Percentiles rank a stretch among this genome's conserved stretches.
Evolutionary conservation across 2,888 invertebrate genomes (phyloP).

Genomic region (Brenthis ino): DNA sequence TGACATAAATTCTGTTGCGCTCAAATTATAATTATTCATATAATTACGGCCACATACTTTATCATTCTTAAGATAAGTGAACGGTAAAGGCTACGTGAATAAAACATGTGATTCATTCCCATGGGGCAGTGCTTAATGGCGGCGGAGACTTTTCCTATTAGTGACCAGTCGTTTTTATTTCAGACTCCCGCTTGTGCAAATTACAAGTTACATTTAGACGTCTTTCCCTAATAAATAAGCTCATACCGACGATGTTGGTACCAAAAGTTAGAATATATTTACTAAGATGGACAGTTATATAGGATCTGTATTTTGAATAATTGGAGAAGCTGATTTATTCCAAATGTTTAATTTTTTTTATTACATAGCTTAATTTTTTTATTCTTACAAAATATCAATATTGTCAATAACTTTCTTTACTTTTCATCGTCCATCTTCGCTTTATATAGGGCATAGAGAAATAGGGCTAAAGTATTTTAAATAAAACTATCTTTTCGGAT

Average conservation of each 20-base stretch:
- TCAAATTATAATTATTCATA: background rate
- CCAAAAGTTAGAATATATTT: background rate
- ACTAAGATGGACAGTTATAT: no score
- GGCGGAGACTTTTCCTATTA: conserved; percentile 62
- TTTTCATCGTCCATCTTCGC: no score
- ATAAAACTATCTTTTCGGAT: no score
- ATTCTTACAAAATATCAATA: no score
- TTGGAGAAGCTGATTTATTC: no score
- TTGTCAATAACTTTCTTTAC: no score
- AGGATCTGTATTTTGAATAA: no score
- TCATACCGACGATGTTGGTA: background rate
- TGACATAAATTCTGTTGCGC: no score
- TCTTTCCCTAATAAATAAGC: conserved; percentile 22
- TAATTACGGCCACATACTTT: background rate
- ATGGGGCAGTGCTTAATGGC: conserved; percentile 49
- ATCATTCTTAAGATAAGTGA: conserved; percentile 13
- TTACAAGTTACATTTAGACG: conserved; percentile 30
- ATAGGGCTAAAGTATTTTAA: no score
- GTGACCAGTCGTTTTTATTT: conserved; percentile 40
- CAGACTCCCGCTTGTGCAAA: conserved; percentile 26
- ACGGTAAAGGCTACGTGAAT: conserved; percentile 49
- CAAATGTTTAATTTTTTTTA: no score
- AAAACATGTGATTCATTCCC: conserved; percentile 62
- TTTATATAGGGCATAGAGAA: no score
- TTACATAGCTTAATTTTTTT: no score